Evolutionary conservation across 2,113 vertebrate genomes (phyloP), one percentile per base, ranked within the genome.

Genomic region (Corythoichthys intestinalis): DNA sequence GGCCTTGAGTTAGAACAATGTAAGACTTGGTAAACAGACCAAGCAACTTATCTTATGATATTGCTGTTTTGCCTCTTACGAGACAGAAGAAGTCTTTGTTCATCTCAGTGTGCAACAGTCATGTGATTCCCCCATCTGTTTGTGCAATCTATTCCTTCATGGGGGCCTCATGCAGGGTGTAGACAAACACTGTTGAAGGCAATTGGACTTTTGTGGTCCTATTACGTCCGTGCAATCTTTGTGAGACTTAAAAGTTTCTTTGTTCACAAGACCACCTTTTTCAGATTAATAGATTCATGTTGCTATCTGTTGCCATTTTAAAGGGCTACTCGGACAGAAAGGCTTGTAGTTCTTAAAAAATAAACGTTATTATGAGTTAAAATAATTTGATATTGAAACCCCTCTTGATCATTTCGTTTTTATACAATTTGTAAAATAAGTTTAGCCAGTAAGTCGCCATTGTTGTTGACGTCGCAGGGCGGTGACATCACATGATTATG

Each of bases 101-200:
- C 65, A 54, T 80, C 73, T 85, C 66, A 67, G 44, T 83, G 79
- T 67, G 67, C 54, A 34, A 35, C 52, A n/a, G 61, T 85, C 82
- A 86, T 80, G 80, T 85, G 83, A 82, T 77, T 71, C 57, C 41
- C 60, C 35, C 78, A 75, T 84, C 71, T 84, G 79, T 79, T 82
- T 84, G 74, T 84, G 76, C 80, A 65, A 75, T 73, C 74, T 81
- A 71, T 74, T 80, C 69, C 69, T 65, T 77, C 50, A 37, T 62
- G 58, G 77, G 75, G 80, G 71, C 68, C 80, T 34, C 78, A 66
- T 39, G n/a, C 68, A 73, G 74, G 52, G 69, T 56, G 57, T 46
- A 75, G 59, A 72, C 67, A 67, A 28, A 74, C 67, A 71, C 62
- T 69, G 46, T 65, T 73, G 37, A 76, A 10, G 6, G 47, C 47